Evolutionary conservation across 1,140 invertebrate genomes (phyloP), one percentile per base, ranked within the genome.

Genomic region (Lepidostoma basale): DNA sequence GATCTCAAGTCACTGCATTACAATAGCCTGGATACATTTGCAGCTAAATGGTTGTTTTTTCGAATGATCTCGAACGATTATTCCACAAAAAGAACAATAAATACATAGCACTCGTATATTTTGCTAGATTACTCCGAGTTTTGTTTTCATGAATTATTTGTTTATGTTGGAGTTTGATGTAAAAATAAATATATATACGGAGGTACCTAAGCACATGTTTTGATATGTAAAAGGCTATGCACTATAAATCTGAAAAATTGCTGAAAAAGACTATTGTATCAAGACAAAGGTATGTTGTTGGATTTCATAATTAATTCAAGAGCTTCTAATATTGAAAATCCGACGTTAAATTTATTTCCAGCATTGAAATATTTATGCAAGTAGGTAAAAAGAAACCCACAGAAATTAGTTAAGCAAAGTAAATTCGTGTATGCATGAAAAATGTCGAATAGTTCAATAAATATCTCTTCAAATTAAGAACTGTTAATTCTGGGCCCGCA

Each of bases 381-480:
- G n/a, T n/a, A n/a, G n/a, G n/a, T n/a, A n/a, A n/a, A n/a, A n/a
- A n/a, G n/a, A n/a, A n/a, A n/a, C n/a, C n/a, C n/a, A n/a, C n/a
- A n/a, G n/a, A n/a, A n/a, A n/a, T n/a, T 36, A 12, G 14, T 36
- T 36, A 36, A 36, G 14, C 10, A 36, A n/a, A 12, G 33, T 36
- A 12, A 12, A 6, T 36, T 49, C 45, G 16, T 25, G 45, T 16
- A 56, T 18, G 52, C 30, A 56, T 56, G 14, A 14, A 28, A 20
- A 56, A 12, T 16, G 52, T 33, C 12, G 44, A 20, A 20, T 47
- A 20, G n/a, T 52, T 28, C 26, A 33, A 56, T 56, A 56, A 56
- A 56, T 56, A 56, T 33, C 52, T 45, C 42, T 30, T 20, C 26
- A 56, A 33, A 56, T 33, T 26, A 26, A 52, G 25, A 52, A 10